A percentile compares a stretch with the other conserved stretches of the same genome.
These are phyloP conservation scores for Monarcha castaneiventris DNA, from an alignment of 2,113 vertebrate species.

Conservation along the genomic window DNA sequence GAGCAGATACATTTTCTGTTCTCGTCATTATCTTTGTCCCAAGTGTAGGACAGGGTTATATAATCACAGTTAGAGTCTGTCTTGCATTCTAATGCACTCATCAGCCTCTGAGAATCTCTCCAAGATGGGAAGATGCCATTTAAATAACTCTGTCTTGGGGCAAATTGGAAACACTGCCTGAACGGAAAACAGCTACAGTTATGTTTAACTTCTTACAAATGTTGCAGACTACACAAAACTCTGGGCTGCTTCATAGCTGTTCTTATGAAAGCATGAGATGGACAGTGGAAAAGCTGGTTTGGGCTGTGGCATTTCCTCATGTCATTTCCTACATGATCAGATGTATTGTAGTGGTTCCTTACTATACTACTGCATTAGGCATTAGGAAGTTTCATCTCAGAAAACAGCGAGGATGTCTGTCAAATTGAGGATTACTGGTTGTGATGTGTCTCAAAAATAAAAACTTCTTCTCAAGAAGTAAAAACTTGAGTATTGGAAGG, in stretches of 20 bases:
- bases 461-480: not conserved
- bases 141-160: not conserved
- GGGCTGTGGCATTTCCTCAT: not conserved
- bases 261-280: not conserved
- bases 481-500: not conserved
- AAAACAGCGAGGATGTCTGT: not conserved
- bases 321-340: not conserved
- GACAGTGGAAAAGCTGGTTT: not conserved
- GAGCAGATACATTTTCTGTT: slow-evolving; percentile 18
- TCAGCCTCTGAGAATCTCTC: not conserved
- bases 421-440: not conserved
- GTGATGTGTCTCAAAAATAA: not conserved
- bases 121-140: not conserved
- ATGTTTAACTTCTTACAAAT: not conserved
- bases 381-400: not conserved
- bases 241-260: not conserved
- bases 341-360: not conserved
- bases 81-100: not conserved
- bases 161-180: not conserved
- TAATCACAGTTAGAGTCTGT: not conserved
- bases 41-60: not conserved
- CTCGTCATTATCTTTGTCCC: not conserved
- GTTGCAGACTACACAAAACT: not conserved
- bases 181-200: not conserved
- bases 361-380: not conserved